Conservation (phyloP, 1,140 invertebrate genomes). For the Cotesia chilonis region DNA sequence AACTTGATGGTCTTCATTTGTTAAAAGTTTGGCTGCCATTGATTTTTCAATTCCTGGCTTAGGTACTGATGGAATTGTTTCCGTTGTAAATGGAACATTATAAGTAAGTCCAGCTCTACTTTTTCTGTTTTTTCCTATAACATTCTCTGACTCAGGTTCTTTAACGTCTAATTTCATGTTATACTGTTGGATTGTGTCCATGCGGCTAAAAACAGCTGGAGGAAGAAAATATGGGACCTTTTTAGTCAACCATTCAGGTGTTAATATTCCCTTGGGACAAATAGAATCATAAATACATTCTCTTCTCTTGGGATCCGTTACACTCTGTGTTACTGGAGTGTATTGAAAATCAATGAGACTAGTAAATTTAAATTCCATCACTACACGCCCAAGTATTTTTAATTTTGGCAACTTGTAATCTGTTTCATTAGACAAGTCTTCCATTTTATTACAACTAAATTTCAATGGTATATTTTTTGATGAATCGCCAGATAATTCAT, state of each 20-base stretch:
- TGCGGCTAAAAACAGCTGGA: slow-evolving; percentile 80
- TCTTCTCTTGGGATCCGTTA: slow-evolving; percentile 58
- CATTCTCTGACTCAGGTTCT: slow-evolving; percentile 53
- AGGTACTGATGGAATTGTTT: slow-evolving; percentile 67
- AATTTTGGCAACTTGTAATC: slow-evolving; percentile 52
- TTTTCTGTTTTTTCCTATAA: slow-evolving; percentile 68
- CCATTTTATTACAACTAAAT: slow-evolving; percentile 46
- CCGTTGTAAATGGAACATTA: slow-evolving; percentile 67
- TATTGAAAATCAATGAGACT: slow-evolving; percentile 92
- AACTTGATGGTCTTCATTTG: slow-evolving; percentile 60
- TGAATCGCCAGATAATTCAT: not conserved
- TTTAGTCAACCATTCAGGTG: slow-evolving; percentile 70
- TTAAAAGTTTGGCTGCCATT: slow-evolving; percentile 65
- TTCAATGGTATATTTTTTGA: slow-evolving; percentile 40
- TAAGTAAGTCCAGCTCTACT: slow-evolving; percentile 68
- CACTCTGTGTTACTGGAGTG: slow-evolving; percentile 73
- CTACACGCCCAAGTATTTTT: slow-evolving; percentile 75
- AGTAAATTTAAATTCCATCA: slow-evolving; percentile 77
- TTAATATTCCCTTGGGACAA: slow-evolving; percentile 70
- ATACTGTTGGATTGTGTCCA: slow-evolving; percentile 73
- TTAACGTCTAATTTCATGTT: slow-evolving; percentile 55
- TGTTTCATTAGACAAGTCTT: slow-evolving; percentile 49
- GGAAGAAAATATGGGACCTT: slow-evolving; percentile 75
- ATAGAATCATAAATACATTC: slow-evolving; percentile 75
- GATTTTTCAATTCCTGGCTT: slow-evolving; percentile 64